phyloP scores from a whole-genome alignment of 2,888 invertebrate species.

The Brachylomia viminalis region DNA sequence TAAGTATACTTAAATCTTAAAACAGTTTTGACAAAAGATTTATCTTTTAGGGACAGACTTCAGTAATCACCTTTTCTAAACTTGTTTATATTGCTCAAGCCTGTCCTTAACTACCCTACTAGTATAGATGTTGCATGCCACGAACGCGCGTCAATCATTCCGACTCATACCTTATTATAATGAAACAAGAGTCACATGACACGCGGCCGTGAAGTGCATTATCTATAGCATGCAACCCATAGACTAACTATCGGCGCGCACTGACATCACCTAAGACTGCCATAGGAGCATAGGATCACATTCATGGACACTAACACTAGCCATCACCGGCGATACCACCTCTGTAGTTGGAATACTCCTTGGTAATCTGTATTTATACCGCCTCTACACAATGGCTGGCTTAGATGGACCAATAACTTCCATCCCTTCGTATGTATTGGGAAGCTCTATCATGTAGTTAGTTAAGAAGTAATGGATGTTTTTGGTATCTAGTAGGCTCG shows the following conservation, averaged over 20 bases:
- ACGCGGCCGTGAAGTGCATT: background rate
- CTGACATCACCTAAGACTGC: constrained; percentile 56
- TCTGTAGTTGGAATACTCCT: constrained; percentile 44
- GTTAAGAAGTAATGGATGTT: constrained; percentile 32
- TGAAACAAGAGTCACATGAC: background rate
- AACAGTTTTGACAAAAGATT: constrained; percentile 46
- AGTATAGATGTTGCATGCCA: constrained; percentile 3
- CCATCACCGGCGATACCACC: constrained; percentile 50
- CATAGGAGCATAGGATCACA: constrained; percentile 55
- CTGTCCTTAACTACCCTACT: constrained; percentile 2
- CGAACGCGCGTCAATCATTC: background rate
- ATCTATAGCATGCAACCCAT: constrained; percentile 52
- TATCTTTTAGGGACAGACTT: background rate
- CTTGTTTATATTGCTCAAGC: constrained; percentile 8
- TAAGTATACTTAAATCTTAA: background rate
- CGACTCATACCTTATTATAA: background rate
- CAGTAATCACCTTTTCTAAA: background rate
- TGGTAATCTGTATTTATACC: constrained; percentile 36
- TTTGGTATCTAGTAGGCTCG: background rate
- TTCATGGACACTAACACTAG: constrained; percentile 71
- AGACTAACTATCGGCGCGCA: constrained; percentile 57
- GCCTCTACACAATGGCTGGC: constrained; percentile 15
- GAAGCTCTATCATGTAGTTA: constrained; percentile 19
- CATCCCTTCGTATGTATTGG: constrained; percentile 23
- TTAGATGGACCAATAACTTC: background rate